phyloP scores from a whole-genome alignment of 2,888 invertebrate species.

The Machimus rusticus region DNA sequence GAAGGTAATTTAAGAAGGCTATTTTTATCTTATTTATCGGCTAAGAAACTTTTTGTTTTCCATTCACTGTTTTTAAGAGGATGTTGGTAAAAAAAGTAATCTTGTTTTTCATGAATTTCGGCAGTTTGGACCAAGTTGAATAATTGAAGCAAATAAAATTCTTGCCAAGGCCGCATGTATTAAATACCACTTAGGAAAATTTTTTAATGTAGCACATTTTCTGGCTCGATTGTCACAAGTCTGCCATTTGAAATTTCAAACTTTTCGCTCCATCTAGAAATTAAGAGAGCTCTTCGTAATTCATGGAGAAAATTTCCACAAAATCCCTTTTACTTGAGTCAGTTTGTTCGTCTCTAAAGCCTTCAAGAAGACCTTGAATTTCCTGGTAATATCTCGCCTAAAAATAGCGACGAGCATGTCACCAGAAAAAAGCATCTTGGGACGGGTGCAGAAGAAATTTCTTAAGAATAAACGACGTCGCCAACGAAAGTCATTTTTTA shows the following conservation, averaged over 20 bases:
- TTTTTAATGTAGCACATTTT: background rate
- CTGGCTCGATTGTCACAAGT: background rate
- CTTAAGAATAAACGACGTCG: background rate
- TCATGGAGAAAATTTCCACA: background rate
- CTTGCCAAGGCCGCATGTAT: background rate
- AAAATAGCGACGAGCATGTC: background rate
- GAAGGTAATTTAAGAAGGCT: too few species aligned
- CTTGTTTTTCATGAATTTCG: too few species aligned
- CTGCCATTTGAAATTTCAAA: background rate
- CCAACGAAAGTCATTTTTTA: background rate
- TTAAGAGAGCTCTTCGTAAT: background rate
- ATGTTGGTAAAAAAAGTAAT: too few species aligned
- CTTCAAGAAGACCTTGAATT: conserved; percentile 12
- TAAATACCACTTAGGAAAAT: background rate
- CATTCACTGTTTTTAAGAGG: too few species aligned
- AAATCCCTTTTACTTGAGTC: background rate
- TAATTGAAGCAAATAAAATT: background rate
- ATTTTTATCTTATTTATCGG: too few species aligned
- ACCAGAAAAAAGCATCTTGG: background rate
- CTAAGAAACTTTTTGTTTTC: too few species aligned
- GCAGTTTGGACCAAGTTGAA: background rate
- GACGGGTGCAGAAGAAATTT: background rate
- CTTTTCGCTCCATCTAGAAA: background rate
- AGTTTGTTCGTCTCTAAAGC: background rate
- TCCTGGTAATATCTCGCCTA: conserved; percentile 3